A percentile compares a stretch with the other conserved stretches of the same genome.
Evolutionary conservation across 2,797 vertebrate species (phyloP).

Genomic region (Odontamblyopus rebecca): DNA sequence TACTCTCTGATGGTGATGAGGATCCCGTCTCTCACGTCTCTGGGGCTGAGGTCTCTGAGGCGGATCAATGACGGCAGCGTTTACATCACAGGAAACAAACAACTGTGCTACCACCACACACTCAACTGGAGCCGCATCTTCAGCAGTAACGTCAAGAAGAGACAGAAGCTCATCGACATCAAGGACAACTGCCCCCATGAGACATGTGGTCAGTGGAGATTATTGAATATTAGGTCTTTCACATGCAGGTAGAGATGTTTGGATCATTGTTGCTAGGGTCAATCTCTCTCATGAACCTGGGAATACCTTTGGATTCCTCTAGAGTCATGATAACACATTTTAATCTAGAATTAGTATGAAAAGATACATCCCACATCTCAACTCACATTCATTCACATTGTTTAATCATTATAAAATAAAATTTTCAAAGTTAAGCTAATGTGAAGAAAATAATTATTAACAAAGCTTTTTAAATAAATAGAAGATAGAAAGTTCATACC

Average conservation of each 20-base stretch:
- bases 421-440: too few species aligned
- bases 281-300: too few species aligned
- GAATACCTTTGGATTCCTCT: too few species aligned
- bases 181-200: conserved; percentile 75
- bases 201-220: conserved; percentile 81
- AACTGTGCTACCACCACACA: conserved; percentile 87
- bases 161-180: conserved; percentile 67
- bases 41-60: conserved; percentile 86
- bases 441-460: too few species aligned
- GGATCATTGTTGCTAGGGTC: too few species aligned
- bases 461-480: too few species aligned
- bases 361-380: too few species aligned
- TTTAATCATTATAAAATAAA: too few species aligned
- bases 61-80: conserved; percentile 85
- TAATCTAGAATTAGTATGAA: too few species aligned
- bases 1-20: conserved; percentile 90
- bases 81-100: conserved; percentile 88
- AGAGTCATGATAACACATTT: too few species aligned
- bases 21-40: conserved; percentile 83
- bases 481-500: too few species aligned
- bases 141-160: conserved; percentile 51
- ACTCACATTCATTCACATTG: too few species aligned
- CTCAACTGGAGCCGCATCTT: conserved; percentile 87
- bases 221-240: background rate
- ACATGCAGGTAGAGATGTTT: background rate